A percentile compares a stretch with the other conserved stretches of the same genome.
These are phyloP conservation scores for Arrhopalites spinosus DNA, from an alignment of 2,888 invertebrate genomes.

Conservation along the genomic window DNA sequence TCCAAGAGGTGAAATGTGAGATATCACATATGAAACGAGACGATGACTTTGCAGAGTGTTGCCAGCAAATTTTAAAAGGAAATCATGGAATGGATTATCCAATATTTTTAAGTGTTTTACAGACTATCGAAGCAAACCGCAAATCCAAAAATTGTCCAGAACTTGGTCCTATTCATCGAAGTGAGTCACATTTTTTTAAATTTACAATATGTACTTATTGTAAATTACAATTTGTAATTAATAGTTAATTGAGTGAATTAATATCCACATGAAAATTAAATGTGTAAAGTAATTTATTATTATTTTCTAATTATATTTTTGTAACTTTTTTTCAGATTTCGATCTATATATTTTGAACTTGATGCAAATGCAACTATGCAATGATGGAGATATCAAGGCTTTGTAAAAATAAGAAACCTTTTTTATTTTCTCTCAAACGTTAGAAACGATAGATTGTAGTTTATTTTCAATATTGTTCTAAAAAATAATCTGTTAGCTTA, in stretches of 20 bases:
- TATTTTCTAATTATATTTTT: no score
- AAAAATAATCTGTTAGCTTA: not conserved
- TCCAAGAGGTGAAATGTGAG: conserved; percentile 74
- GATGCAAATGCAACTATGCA: conserved; percentile 36
- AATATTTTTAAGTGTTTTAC: conserved; percentile 71
- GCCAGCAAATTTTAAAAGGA: conserved; percentile 70
- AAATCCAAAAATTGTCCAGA: conserved; percentile 18
- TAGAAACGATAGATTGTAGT: not conserved
- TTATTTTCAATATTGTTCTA: not conserved
- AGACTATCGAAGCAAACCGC: conserved; percentile 66
- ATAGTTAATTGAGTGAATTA: no score
- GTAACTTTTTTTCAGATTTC: conserved; percentile 19
- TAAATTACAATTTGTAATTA: no score
- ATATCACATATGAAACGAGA: conserved; percentile 77
- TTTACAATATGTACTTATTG: no score
- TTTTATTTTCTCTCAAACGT: not conserved
- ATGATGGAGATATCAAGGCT: conserved; percentile 37
- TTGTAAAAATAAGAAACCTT: conserved; percentile 7
- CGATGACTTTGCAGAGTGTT: conserved; percentile 75
- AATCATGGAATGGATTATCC: conserved; percentile 77
- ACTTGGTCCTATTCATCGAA: conserved; percentile 26
- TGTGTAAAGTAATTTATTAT: no score
- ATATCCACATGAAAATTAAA: no score
- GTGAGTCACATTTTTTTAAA: no score
- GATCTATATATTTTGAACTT: conserved; percentile 44